Evolutionary conservation across 2,888 invertebrate genomes (phyloP), one percentile per base, ranked within the genome.

Genomic region (Branchellion lobata): DNA sequence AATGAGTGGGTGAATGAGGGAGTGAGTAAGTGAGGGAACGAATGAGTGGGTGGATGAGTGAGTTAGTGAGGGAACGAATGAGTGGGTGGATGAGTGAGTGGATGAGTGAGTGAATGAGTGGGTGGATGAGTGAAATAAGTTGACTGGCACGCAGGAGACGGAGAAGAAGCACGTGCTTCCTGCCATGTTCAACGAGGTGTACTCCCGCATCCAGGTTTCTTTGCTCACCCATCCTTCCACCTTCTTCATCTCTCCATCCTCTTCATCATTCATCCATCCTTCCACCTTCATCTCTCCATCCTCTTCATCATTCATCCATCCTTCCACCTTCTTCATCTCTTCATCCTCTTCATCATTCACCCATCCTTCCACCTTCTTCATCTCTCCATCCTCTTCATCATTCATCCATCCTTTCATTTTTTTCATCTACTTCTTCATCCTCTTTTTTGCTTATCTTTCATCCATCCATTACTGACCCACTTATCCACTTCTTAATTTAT

Each of bases 401-500:
- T 27, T 65, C 8, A 65, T 65, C 65, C 65, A n/a, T 27, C 29
- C 36, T 34, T 33, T 34, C n/a, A 24, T 71, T 8, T 27, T 21
- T 71, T 33, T 21, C 11, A n/a, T n/a, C n/a, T n/a, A n/a, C n/a
- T n/a, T 29, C 29, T 71, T 31, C 29, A 29, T 8, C 31, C 71
- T 3, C 29, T 40, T 40, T 8, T n/a, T n/a, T n/a, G n/a, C n/a
- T n/a, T n/a, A 5, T 14, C 40, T 11, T 29, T 27, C 65, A 65
- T 21, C n/a, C 21, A 65, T 8, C 24, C n/a, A n/a, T n/a, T n/a
- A n/a, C n/a, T n/a, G 84, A 90, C 92, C 84, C 90, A 92, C 85
- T 97, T 99, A 14, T 94, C 97, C 79, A 98, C 98, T 0, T 93
- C 94, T 1, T 97, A 99, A 96, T 99, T 98, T 87, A 92, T 93